Percentiles rank a stretch among this genome's conserved stretches.
These are phyloP conservation scores for Thunnus thynnus DNA, from an alignment of 2,113 vertebrate genomes.

Conservation along the genomic window DNA sequence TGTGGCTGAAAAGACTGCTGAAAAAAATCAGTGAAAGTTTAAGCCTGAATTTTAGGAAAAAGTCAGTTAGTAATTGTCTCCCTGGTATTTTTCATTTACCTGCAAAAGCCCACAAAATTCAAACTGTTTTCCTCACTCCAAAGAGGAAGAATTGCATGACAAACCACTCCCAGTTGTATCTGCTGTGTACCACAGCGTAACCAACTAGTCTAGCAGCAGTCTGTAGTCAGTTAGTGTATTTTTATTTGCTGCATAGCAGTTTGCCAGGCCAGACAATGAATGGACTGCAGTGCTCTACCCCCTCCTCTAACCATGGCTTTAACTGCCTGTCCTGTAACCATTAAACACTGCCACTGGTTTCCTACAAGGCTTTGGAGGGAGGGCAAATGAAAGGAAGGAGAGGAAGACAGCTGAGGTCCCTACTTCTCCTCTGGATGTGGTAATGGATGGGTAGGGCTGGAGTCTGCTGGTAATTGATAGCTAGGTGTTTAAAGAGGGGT, in stretches of 20 bases:
- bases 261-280: slow-evolving; percentile 52
- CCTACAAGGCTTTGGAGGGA: slow-evolving; percentile 64
- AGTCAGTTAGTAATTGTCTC: too few relatives aligned
- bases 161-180: neutral
- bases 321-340: slow-evolving; percentile 67
- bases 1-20: too few relatives aligned
- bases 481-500: slow-evolving; percentile 63
- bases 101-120: too few relatives aligned
- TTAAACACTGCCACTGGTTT: slow-evolving; percentile 69
- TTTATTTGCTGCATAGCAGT: slow-evolving; percentile 42
- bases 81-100: too few relatives aligned
- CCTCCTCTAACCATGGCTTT: slow-evolving; percentile 37
- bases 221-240: slow-evolving; percentile 27
- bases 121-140: neutral
- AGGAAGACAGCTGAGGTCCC: slow-evolving; percentile 67
- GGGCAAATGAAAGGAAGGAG: slow-evolving; percentile 63
- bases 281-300: slow-evolving; percentile 2
- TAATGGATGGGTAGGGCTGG: slow-evolving; percentile 67
- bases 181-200: slow-evolving; percentile 14
- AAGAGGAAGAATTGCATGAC: neutral
- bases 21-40: too few relatives aligned
- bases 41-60: too few relatives aligned
- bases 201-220: slow-evolving; percentile 28
- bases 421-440: slow-evolving; percentile 63
- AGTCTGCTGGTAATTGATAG: slow-evolving; percentile 69